A percentile compares a stretch with the other conserved stretches of the same genome.
Evolutionary conservation across 2,888 invertebrate genomes (phyloP).

Genomic region (Microctonus hyperodae): DNA sequence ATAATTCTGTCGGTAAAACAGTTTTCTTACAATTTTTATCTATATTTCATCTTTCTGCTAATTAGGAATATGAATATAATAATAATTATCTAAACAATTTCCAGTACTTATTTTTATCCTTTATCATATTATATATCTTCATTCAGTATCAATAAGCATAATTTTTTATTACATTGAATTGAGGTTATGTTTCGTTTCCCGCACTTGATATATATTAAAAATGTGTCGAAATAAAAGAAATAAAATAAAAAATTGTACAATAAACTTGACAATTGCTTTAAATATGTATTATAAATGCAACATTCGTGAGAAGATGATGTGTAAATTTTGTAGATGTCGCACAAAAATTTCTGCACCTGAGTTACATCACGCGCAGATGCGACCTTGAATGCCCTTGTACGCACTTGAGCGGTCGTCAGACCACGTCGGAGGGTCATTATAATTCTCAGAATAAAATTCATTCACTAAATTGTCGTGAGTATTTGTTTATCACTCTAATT

Average conservation of each 20-base stretch:
- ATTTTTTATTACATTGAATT: too few relatives aligned
- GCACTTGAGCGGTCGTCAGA: slow-evolving; percentile 16
- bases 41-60: too few relatives aligned
- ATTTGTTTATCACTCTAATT: background rate
- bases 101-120: too few relatives aligned
- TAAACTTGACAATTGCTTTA: background rate
- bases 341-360: slow-evolving; percentile 48
- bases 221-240: too few relatives aligned
- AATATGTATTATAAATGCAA: background rate
- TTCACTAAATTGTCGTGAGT: slow-evolving; percentile 24
- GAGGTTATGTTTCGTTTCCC: too few relatives aligned
- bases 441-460: slow-evolving; percentile 7
- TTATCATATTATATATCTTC: too few relatives aligned
- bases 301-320: background rate
- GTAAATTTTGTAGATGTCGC: background rate
- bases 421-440: slow-evolving; percentile 8
- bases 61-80: too few relatives aligned
- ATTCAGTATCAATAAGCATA: too few relatives aligned
- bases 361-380: slow-evolving; percentile 53
- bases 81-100: too few relatives aligned
- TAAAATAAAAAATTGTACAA: background rate
- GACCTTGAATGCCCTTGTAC: slow-evolving; percentile 60
- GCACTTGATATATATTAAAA: too few relatives aligned
- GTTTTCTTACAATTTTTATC: too few relatives aligned
- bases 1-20: background rate